Conservation (phyloP, 2,797 vertebrate species). For the Onychomys leucogaster region DNA sequence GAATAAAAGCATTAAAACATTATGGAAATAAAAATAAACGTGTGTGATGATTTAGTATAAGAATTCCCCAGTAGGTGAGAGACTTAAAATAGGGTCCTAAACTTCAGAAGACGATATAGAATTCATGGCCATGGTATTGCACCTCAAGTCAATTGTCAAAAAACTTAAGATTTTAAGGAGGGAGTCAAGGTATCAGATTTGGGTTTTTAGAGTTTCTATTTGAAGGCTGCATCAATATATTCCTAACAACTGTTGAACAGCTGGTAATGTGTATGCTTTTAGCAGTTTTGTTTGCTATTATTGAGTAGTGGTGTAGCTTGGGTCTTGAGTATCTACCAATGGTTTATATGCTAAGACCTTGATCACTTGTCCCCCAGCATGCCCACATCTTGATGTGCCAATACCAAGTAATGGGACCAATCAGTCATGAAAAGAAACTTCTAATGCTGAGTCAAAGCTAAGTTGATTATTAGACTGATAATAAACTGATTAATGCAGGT, state of each 20-base stretch:
- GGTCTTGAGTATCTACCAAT: not conserved
- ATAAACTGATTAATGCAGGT: not conserved
- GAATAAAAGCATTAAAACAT: not conserved
- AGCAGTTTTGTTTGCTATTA: not conserved
- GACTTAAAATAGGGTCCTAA: not conserved
- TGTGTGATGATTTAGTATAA: not conserved
- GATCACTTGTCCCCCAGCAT: not conserved
- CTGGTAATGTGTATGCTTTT: not conserved
- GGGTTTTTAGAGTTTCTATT: slow-evolving; percentile 3
- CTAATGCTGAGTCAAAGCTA: not conserved
- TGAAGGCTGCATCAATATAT: not conserved
- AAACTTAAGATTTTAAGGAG: slow-evolving; percentile 39
- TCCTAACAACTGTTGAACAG: slow-evolving; percentile 6
- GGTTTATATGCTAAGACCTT: not conserved
- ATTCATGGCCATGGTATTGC: not conserved
- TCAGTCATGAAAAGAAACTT: not conserved
- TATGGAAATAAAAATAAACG: slow-evolving; percentile 20
- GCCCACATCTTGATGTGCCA: not conserved
- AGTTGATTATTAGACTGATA: not conserved
- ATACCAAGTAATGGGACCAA: not conserved
- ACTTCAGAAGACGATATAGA: not conserved
- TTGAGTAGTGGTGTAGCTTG: not conserved
- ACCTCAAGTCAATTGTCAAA: not conserved
- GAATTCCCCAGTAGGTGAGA: not conserved
- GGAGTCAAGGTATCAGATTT: not conserved